A percentile compares a stretch with the other conserved stretches of the same genome.
These are phyloP conservation scores for Neoniphon sammara DNA, from an alignment of 2,797 vertebrate genomes.

Conservation along the genomic window DNA sequence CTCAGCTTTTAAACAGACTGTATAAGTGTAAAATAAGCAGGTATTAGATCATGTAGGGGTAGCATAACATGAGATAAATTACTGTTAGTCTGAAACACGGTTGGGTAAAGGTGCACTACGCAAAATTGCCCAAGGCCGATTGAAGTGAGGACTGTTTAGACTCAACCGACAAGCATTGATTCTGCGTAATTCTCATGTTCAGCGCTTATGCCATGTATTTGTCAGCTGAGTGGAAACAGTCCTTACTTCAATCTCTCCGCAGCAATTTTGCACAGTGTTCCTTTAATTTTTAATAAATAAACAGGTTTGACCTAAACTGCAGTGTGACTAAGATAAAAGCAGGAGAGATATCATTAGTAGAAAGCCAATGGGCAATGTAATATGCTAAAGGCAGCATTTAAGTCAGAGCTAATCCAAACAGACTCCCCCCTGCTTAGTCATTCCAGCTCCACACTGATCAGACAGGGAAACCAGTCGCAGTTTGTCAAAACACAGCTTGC, in stretches of 20 bases:
- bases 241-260: too few species aligned
- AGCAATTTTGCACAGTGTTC: too few species aligned
- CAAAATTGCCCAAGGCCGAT: too few species aligned
- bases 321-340: slow-evolving; percentile 50
- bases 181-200: too few species aligned
- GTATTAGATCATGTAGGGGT: background rate
- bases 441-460: slow-evolving; percentile 60
- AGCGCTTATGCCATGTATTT: too few species aligned
- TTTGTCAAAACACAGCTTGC: slow-evolving; percentile 72
- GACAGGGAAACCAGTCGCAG: slow-evolving; percentile 54
- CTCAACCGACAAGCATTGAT: too few species aligned
- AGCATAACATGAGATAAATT: background rate
- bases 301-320: slow-evolving; percentile 45
- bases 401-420: slow-evolving; percentile 59
- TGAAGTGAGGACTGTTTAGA: too few species aligned
- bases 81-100: background rate
- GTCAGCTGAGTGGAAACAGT: too few species aligned
- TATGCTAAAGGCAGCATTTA: slow-evolving; percentile 60
- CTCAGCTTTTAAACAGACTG: background rate
- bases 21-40: slow-evolving; percentile 2
- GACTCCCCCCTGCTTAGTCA: slow-evolving; percentile 56
- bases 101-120: too few species aligned
- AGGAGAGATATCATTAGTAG: slow-evolving; percentile 32
- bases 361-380: slow-evolving; percentile 53
- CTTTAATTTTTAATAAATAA: slow-evolving; percentile 31